These are phyloP conservation scores for Noctua janthina DNA, from an alignment of 2,888 invertebrate genomes.

Conservation along the genomic window DNA sequence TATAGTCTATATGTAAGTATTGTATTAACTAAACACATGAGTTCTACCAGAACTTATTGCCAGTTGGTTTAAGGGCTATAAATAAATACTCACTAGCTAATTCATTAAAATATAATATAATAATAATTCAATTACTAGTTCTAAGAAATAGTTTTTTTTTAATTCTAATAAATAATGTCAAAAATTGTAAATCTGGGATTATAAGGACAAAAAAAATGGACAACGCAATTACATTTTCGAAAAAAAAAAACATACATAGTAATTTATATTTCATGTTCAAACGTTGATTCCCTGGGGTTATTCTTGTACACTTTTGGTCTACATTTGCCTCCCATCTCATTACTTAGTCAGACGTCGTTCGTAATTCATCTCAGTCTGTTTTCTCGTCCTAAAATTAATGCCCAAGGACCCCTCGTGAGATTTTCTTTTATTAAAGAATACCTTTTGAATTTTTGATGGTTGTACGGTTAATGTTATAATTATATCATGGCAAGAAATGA, in stretches of 20 bases:
- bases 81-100: neutral
- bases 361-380: constrained; percentile 52
- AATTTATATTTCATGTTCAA: constrained; percentile 26
- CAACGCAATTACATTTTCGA: neutral
- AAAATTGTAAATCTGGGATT: neutral
- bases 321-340: constrained; percentile 54
- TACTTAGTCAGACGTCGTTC: constrained; percentile 56
- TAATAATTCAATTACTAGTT: neutral
- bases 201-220: neutral
- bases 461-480: constrained; percentile 10
- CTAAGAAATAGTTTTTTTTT: neutral
- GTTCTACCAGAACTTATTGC: neutral
- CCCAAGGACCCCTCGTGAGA: constrained; percentile 45
- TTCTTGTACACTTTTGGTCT: constrained; percentile 37
- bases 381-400: constrained; percentile 57
- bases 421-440: constrained; percentile 48
- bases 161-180: neutral
- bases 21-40: neutral
- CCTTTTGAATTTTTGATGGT: constrained; percentile 30
- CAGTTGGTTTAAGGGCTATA: neutral
- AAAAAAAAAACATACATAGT: neutral
- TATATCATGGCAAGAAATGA: neutral
- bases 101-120: too few species aligned
- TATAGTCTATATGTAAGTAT: neutral
- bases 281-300: constrained; percentile 44